These are phyloP conservation scores for Chironomus tentans DNA, from an alignment of 2,888 invertebrate species.

Conservation along the genomic window DNA sequence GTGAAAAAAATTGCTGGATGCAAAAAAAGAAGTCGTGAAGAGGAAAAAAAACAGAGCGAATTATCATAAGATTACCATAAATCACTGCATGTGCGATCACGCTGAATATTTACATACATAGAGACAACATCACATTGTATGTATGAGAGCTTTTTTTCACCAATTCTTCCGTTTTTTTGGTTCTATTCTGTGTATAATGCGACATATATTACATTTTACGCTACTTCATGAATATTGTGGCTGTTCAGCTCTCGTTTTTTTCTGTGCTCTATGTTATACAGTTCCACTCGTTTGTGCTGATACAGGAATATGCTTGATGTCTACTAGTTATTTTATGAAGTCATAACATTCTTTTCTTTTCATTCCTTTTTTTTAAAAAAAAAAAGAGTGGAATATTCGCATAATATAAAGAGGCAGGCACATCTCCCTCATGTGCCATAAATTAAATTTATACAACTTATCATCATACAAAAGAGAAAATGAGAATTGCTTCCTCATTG, in stretches of 20 bases:
- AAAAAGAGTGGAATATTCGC: too few relatives aligned
- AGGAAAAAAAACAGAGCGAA: not conserved
- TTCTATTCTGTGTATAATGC: not conserved
- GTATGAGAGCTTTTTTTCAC: too few relatives aligned
- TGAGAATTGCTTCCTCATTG: not conserved
- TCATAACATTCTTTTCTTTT: not conserved
- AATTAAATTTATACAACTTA: slow-evolving; percentile 3
- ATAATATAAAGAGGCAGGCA: too few relatives aligned
- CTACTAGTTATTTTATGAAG: slow-evolving; percentile 3
- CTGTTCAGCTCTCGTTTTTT: not conserved
- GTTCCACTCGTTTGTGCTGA: not conserved
- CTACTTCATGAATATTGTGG: too few relatives aligned
- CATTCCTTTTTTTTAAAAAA: too few relatives aligned
- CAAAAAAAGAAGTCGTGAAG: not conserved
- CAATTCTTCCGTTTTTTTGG: too few relatives aligned
- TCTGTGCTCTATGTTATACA: not conserved
- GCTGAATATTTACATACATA: not conserved
- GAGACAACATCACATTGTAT: not conserved
- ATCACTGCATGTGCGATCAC: slow-evolving; percentile 15
- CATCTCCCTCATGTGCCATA: not conserved
- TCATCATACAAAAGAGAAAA: not conserved
- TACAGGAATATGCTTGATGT: not conserved
- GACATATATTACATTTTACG: not conserved
- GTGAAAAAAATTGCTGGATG: not conserved
- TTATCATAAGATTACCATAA: slow-evolving; percentile 24